Evolutionary conservation across 2,797 vertebrate genomes (phyloP).

Genomic region (Acanthiza pusilla): DNA sequence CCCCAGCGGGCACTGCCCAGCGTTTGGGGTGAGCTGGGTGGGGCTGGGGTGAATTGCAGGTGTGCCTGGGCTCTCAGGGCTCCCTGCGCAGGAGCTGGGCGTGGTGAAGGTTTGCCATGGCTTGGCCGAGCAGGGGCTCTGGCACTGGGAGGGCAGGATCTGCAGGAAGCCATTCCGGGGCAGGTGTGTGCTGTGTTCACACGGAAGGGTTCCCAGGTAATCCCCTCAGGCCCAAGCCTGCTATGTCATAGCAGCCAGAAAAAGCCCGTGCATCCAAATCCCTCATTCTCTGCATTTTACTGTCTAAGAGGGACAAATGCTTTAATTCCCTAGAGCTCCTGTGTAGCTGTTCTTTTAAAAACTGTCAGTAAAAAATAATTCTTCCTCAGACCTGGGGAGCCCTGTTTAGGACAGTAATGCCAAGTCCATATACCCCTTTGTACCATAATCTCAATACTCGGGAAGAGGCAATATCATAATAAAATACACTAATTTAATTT

Average conservation of each 20-base stretch:
- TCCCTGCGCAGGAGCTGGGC: background rate
- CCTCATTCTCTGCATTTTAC: background rate
- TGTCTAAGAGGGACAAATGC: constrained; percentile 1
- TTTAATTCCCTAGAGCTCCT: background rate
- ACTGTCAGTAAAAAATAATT: background rate
- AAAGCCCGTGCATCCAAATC: background rate
- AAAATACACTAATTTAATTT: background rate
- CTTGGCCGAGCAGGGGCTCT: background rate
- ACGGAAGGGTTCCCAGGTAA: background rate
- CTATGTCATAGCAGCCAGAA: background rate
- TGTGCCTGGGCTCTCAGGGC: background rate
- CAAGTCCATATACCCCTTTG: background rate
- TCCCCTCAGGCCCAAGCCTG: background rate
- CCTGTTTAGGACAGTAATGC: background rate
- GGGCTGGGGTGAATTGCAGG: background rate
- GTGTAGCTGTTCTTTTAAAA: background rate
- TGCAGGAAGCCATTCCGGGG: background rate
- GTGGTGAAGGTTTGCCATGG: background rate
- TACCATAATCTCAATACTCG: background rate
- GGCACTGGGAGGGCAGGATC: background rate
- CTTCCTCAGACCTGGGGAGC: background rate
- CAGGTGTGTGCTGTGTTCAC: background rate
- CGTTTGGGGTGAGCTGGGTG: background rate
- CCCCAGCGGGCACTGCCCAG: background rate
- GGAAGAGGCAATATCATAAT: background rate